phyloP scores from a whole-genome alignment of 2,888 invertebrate genomes.

The Lithosia quadra region DNA sequence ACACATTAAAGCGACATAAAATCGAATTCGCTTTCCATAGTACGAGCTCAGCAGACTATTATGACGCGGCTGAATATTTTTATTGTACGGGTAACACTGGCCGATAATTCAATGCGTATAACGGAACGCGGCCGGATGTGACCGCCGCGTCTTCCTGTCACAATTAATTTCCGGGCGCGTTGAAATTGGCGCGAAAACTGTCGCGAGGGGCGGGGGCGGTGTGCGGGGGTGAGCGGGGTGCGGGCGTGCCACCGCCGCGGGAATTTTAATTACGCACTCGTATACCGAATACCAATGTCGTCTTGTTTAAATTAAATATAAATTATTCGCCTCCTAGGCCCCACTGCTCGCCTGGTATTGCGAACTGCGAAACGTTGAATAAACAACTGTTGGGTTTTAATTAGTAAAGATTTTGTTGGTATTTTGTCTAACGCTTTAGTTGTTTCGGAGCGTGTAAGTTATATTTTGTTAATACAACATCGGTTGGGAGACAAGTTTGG shows the following conservation, averaged over 20 bases:
- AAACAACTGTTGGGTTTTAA: conserved; percentile 81
- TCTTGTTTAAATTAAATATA: conserved; percentile 87
- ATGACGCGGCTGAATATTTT: conserved; percentile 59
- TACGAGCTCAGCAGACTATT: conserved; percentile 32
- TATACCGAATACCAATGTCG: conserved; percentile 87
- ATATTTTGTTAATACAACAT: conserved; percentile 32
- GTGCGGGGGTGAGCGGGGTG: conserved; percentile 50
- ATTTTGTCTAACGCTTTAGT: conserved; percentile 58
- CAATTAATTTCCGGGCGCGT: conserved; percentile 87
- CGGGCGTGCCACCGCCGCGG: conserved; percentile 79
- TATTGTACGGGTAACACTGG: conserved; percentile 60
- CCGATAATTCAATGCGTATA: conserved; percentile 75
- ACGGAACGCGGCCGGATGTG: conserved; percentile 84
- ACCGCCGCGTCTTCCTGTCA: conserved; percentile 86
- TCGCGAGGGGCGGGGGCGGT: conserved; percentile 69
- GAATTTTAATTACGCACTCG: conserved; percentile 87
- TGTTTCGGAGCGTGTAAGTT: conserved; percentile 40
- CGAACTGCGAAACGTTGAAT: conserved; percentile 78
- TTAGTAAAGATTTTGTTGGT: conserved; percentile 74
- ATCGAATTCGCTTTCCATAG: conserved; percentile 27
- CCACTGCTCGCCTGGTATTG: conserved; percentile 79
- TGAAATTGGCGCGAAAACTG: conserved; percentile 88
- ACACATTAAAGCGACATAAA: conserved; percentile 27
- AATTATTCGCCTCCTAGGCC: conserved; percentile 85
- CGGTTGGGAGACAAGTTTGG: conserved; percentile 12